Evolutionary conservation across 2,113 vertebrate species (phyloP), one percentile per base, ranked within the genome.

Genomic region (Cynoglossus semilaevis): DNA sequence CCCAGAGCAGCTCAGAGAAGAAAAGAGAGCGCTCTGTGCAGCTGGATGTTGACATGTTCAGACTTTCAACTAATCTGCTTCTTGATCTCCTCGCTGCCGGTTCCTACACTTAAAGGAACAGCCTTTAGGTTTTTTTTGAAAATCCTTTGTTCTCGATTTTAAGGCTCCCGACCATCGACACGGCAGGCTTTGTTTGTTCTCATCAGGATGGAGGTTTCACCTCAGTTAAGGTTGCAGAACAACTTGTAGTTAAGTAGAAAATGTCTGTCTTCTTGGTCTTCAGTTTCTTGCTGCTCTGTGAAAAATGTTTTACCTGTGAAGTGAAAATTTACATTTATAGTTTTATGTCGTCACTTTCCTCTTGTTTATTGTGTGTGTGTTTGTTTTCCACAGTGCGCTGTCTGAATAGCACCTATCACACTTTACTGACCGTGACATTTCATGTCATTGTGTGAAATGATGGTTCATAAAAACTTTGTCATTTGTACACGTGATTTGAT

Each of bases 31-130:
- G 45, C 34, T 19, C 29, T 37, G 34, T 41, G 16, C 43, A 37
- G 43, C 37, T 60, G 65, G 35, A 52, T 50, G 34, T 43, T 16
- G 42, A 71, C 49, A 22, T 59, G 55, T 49, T 54, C 12, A 29
- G 6, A 50, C 51, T 44, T 22, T 61, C 34, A 53, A 53, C 43
- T 60, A 15, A 29, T 36, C 38, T 57, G 15, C 7, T 2, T 43
- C 22, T 17, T 44, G 44, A 42, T 61, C 16, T 29, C 7, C 22
- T 63, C 17, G 5, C 40, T 51, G 19, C 9, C 22, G 17, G 2
- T 38, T 41, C 9, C 36, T 44, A 14, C 14, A 22, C 37, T 43
- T 49, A 19, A 53, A 53, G 36, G 11, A 53, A n/a, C 43, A 60
- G 48, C 41, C 37, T 51, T 37, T 15, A 36, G 5, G 11, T 51